These are phyloP conservation scores for Nylanderia fulva DNA, from an alignment of 1,140 invertebrate genomes.

Conservation along the genomic window DNA sequence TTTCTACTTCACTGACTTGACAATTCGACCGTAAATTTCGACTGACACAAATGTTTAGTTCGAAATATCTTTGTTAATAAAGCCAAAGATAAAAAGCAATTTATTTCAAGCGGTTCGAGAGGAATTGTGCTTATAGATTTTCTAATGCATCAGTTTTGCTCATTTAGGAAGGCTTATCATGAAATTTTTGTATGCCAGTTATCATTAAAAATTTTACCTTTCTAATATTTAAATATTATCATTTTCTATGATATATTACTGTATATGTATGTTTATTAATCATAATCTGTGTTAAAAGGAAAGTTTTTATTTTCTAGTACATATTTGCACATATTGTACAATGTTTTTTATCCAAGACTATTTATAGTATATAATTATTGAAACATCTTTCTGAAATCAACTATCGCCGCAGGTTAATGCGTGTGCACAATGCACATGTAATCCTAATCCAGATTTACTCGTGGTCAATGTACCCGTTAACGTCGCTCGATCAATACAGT, in stretches of 20 bases:
- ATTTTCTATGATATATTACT: background rate
- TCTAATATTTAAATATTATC: background rate
- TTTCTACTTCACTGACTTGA: background rate
- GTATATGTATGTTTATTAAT: background rate
- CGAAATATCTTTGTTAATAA: background rate
- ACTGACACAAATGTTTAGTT: background rate
- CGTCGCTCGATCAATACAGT: conserved; percentile 38
- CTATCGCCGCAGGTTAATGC: background rate
- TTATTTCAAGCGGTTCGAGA: conserved; percentile 4
- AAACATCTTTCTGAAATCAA: conserved; percentile 1
- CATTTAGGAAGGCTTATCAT: too few species aligned
- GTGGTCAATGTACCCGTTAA: conserved; percentile 30
- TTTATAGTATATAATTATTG: background rate
- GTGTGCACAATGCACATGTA: background rate
- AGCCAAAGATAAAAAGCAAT: background rate
- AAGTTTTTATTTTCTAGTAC: background rate
- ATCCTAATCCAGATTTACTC: conserved; percentile 50
- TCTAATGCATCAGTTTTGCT: background rate
- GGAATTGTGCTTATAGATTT: background rate
- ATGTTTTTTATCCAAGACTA: background rate
- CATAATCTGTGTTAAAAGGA: background rate
- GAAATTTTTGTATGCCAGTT: background rate
- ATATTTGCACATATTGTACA: too few species aligned
- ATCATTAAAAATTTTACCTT: conserved; percentile 9
- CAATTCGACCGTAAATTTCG: background rate